Base-by-base conservation (phyloP, 2,888 invertebrate genomes). In the Melanchra persicariae region DNA sequence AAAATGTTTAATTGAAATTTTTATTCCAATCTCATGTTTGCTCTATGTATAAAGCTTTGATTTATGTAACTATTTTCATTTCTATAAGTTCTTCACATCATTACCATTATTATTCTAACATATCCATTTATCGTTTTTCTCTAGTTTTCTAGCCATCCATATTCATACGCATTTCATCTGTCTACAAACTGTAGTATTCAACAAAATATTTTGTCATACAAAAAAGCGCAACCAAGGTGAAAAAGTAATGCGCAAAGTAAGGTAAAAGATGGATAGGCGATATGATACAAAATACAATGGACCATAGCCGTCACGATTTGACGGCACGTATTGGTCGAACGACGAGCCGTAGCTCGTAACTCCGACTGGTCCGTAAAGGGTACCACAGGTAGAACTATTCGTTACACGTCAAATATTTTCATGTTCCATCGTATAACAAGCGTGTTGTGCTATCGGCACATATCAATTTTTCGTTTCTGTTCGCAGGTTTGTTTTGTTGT, bases 301-400 rank as follows among this genome's bases (percentile, higher is more conserved):
- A 76, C 85, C 69, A 91, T 93, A 92, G 93, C 90, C 87, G 90
- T 90, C 89, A 89, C 86, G 92, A 91, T 92, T 92, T 92, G 93
- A 88, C 86, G 92, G 91, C 94, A 93, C 93, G 93, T 92, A 88
- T 86, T 81, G 85, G 77, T 81, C 74, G 79, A 87, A 87, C 81
- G 87, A 77, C 81, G 79, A 78, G 75, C 79, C 85, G 69, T 72
- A 74, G 76, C 79, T 7, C 37, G 12, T 30, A 47, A 43, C 24
- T n/a, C 34, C 12, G 12, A 78, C 80, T 82, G 80, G 75, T 70
- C 89, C 89, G 91, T 81, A 47, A 24, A 49, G 43, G 49, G 67
- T 45, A 59, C 45, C 59, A 49, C 59, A 68, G 76, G 71, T 79
- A 73, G 34, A 45, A 26, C 30, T 85, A 79, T 83, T 70, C 71